Conservation (phyloP, 1,140 invertebrate species). For the Bradynema listronoti region DNA sequence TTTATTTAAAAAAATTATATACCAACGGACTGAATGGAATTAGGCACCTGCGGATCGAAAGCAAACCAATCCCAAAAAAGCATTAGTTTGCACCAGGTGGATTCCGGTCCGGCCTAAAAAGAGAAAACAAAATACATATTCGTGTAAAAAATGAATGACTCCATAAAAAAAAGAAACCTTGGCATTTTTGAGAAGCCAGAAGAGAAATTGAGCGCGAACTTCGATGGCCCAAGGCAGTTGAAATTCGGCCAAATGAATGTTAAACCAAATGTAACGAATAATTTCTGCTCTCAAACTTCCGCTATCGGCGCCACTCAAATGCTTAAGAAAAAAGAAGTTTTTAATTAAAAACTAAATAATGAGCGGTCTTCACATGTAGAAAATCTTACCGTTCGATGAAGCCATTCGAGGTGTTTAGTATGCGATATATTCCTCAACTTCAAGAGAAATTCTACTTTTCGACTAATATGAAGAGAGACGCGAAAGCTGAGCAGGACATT, state of each 20-base stretch:
- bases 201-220: conserved; percentile 15
- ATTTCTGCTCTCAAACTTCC: conserved; percentile 30
- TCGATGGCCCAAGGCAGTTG: conserved; percentile 17
- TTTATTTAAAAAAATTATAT: background rate
- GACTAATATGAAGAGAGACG: conserved; percentile 19
- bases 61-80: conserved; percentile 40
- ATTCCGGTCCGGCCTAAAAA: conserved; percentile 17
- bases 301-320: conserved; percentile 18
- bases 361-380: background rate
- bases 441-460: conserved; percentile 17
- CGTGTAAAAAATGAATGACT: background rate
- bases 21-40: conserved; percentile 5
- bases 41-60: conserved; percentile 17
- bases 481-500: conserved; percentile 8
- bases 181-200: conserved; percentile 24
- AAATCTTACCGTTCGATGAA: background rate
- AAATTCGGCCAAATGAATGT: conserved; percentile 6
- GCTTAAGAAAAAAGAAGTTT: conserved; percentile 18
- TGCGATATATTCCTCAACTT: background rate
- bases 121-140: conserved; percentile 10
- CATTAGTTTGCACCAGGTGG: conserved; percentile 29
- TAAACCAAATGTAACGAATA: conserved; percentile 31
- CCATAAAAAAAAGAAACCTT: conserved; percentile 1
- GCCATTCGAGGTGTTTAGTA: conserved; percentile 9
- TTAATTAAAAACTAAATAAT: conserved; percentile 8